Conservation (phyloP, 92 coral and sea anemone species). For the Epizoanthus scotinus region DNA sequence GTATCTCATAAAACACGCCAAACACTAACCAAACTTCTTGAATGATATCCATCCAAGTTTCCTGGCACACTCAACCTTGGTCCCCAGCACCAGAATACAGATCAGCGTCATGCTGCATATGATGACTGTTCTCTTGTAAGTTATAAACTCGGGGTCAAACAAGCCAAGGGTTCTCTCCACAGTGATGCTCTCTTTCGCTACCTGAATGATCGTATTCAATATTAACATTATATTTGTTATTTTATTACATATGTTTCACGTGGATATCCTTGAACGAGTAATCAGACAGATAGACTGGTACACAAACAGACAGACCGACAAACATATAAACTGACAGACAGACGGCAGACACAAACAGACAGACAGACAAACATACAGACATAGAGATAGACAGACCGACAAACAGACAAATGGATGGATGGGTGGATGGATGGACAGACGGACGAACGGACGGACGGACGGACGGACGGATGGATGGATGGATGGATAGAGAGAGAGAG, state of each 20-base stretch:
- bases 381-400: no score
- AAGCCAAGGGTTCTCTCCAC: slow-evolving; percentile 76
- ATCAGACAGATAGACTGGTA: no score
- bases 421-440: no score
- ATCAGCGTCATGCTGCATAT: slow-evolving; percentile 57
- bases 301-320: no score
- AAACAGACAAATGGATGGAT: not conserved
- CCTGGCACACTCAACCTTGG: slow-evolving; percentile 77
- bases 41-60: slow-evolving; percentile 83
- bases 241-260: not conserved
- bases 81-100: slow-evolving; percentile 61
- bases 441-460: no score
- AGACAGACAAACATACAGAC: no score
- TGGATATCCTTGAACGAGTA: no score
- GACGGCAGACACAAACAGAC: no score
- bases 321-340: no score
- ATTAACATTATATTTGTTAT: not conserved
- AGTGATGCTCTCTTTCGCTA: slow-evolving; percentile 54
- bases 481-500: no score
- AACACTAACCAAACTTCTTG: slow-evolving; percentile 46
- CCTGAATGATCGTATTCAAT: slow-evolving; percentile 33
- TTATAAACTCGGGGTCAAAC: slow-evolving; percentile 80
- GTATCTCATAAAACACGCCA: not conserved
- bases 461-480: no score
- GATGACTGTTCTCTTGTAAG: slow-evolving; percentile 72